Conservation (phyloP, 2,888 invertebrate species). For the Muschampia plurimacula region DNA sequence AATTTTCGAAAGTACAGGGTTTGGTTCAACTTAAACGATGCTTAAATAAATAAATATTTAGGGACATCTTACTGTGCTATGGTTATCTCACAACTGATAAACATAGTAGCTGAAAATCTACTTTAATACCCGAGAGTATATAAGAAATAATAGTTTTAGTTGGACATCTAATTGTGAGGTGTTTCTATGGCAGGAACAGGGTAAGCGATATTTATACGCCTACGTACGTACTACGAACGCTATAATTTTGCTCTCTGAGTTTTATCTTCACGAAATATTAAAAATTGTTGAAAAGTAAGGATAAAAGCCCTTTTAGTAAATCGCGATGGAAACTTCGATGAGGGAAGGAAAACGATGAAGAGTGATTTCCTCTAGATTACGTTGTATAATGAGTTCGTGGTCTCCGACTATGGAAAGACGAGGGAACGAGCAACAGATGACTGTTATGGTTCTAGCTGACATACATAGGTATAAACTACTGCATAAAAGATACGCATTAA, state of each 20-base stretch:
- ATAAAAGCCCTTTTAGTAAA: not conserved
- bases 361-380: slow-evolving; percentile 6
- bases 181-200: not conserved
- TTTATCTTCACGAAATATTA: no score
- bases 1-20: no score
- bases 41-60: no score
- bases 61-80: no score
- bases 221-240: no score
- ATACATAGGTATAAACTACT: no score
- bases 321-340: not conserved
- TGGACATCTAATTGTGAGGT: slow-evolving; percentile 5
- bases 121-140: not conserved
- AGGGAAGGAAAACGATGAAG: not conserved
- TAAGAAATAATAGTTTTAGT: not conserved
- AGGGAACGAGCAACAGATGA: not conserved
- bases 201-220: not conserved
- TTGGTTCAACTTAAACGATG: no score
- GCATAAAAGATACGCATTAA: no score
- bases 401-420: not conserved
- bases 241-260: no score
- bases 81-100: no score
- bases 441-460: not conserved
- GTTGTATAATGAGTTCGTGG: not conserved
- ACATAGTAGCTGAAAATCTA: not conserved
- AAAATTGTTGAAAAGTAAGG: not conserved